Percentiles rank a stretch among this genome's conserved stretches.
phyloP scores from a whole-genome alignment of 1,140 invertebrate genomes.

The Megalonaias nervosa region DNA sequence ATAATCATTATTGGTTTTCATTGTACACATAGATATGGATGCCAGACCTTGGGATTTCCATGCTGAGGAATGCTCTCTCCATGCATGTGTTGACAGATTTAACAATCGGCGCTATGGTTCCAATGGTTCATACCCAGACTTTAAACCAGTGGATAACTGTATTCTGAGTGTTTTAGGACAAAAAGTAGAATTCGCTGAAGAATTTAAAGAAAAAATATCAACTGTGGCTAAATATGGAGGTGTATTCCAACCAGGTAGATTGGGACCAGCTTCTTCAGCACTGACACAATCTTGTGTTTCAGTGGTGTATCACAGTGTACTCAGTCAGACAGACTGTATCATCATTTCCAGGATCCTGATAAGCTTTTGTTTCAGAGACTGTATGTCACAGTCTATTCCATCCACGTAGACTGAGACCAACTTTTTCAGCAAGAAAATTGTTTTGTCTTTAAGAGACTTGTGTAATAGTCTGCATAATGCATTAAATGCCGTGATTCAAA shows the following conservation, averaged over 20 bases:
- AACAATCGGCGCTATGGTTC: conserved; percentile 90
- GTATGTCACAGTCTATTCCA: too few species aligned
- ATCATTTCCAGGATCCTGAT: too few species aligned
- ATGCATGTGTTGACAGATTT: conserved; percentile 95
- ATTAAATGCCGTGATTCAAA: too few species aligned
- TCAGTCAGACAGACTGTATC: too few species aligned
- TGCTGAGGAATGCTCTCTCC: conserved; percentile 95
- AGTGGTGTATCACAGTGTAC: too few species aligned
- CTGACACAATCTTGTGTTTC: background rate
- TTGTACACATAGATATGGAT: background rate
- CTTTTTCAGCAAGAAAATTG: too few species aligned
- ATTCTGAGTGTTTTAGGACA: conserved; percentile 86
- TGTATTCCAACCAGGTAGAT: conserved; percentile 85
- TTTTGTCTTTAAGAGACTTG: too few species aligned
- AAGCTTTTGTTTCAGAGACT: too few species aligned
- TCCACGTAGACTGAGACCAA: too few species aligned
- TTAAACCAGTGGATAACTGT: conserved; percentile 90
- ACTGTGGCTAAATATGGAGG: conserved; percentile 96
- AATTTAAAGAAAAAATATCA: conserved; percentile 98
- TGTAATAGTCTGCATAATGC: too few species aligned
- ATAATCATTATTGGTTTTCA: too few species aligned
- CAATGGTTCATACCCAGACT: conserved; percentile 76
- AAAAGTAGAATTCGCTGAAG: conserved; percentile 86
- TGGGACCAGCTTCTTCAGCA: conserved; percentile 76
- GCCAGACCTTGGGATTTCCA: conserved; percentile 97